phyloP scores from a whole-genome alignment of 2,113 vertebrate genomes.

The Atrichornis clamosus region DNA sequence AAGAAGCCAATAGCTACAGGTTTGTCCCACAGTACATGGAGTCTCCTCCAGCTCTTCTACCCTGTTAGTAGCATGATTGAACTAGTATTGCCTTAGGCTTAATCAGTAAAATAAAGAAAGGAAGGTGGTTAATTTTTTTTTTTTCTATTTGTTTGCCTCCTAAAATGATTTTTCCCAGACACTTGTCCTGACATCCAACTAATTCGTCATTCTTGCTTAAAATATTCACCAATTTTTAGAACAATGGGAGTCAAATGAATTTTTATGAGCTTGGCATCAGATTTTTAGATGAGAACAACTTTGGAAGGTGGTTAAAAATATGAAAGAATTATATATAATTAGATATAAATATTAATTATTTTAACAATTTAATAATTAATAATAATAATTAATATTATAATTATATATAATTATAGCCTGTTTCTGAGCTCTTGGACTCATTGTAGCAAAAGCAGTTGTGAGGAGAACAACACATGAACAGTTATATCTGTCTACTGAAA shows the following conservation, averaged over 20 bases:
- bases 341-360: no score
- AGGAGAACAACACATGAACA: neutral
- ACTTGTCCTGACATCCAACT: neutral
- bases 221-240: neutral
- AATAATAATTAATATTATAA: no score
- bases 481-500: neutral
- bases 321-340: no score
- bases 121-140: rapidly evolving
- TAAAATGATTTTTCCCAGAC: neutral
- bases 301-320: neutral
- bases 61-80: neutral
- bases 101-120: neutral
- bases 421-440: neutral
- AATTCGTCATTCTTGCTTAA: neutral
- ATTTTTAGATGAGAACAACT: neutral
- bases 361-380: no score
- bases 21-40: neutral
- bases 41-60: neutral
- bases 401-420: neutral
- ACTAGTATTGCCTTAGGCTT: neutral
- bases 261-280: neutral
- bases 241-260: neutral
- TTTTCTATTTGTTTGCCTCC: neutral
- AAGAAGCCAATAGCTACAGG: neutral
- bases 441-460: neutral